Base-by-base conservation (phyloP, 2,113 vertebrate species). In the Typhlomys cinereus region DNA sequence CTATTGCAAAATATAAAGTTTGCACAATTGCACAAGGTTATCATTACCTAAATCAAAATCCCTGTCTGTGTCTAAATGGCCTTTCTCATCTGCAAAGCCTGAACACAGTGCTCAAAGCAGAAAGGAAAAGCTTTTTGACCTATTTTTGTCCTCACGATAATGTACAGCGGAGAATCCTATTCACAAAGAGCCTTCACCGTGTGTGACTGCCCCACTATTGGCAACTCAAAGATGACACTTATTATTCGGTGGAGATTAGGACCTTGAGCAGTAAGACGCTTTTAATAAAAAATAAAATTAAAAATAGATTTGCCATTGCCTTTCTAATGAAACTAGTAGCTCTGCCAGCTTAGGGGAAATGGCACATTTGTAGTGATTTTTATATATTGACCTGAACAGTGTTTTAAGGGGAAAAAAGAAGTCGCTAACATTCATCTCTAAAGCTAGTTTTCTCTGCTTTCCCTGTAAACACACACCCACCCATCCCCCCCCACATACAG, bases 231-330 rank as follows among this genome's bases (percentile, higher is more conserved):
- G 94, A 93, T 92, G 94, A 95, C 84, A 90, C 81, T 81, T 82
- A 95, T 85, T 96, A 95, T 96, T 96, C 93, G 82, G 86, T 75
- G 54, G 81, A 95, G 94, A 96, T 96, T 94, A 95, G 94, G 66
- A 94, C 94, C 94, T 91, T 85, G 57, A 92, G 85, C 92, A 95
- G 89, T 61, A 85, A 89, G 91, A 41, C 41, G 5, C 83, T 95
- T 94, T 94, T 95, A 96, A 96, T 96, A 96, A 96, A 96, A 97
- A 96, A 95, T 94, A 94, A 96, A 96, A 97, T 96, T 97, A 96
- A 97, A 96, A 96, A 95, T 95, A 97, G 94, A 95, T 94, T 95
- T 91, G 74, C 95, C 52, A 17, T 85, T 70, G 80, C 91, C 86
- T 92, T 85, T 95, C 94, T 95, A 96, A 96, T 96, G 92, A 96